Base-by-base conservation (phyloP, 2,797 vertebrate genomes). In the Parambassis ranga region DNA sequence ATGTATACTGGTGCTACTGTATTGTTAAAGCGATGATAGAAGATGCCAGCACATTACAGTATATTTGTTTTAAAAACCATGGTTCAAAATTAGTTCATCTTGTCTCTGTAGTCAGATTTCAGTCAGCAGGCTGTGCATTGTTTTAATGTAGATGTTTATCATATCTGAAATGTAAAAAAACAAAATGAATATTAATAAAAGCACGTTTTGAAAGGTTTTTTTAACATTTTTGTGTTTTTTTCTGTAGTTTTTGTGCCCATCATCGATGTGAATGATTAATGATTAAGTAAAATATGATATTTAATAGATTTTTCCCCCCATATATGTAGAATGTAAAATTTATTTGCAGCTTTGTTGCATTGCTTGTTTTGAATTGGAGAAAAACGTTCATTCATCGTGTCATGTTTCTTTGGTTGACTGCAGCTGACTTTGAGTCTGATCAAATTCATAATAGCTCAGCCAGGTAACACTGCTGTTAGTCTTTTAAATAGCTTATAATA, bases 151-250 rank as follows among this genome's bases (percentile, higher is more conserved):
- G 86, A 92, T 91, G 91, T 94, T 93, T 92, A 87, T 91, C 91
- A 92, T 93, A 92, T 94, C 89, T 93, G 92, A 91, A 90, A 88
- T 97, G 94, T 97, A 94, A 87, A 94, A 95, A 94, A 87, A 94
- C 95, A 92, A 83, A 71, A 84, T 79, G 68, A 89, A 81, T 91
- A 91, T 88, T 90, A 98, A 96, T 96, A 97, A 97, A 93, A 95
- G 92, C 91, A 93, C 92, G 89, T 95, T 84, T 94, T 94, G 91
- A 93, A 92, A 92, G 70, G n/a, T n/a, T 95, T 96, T 96, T 95
- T 82, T 91, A 90, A 94, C 58, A 82, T 85, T 86, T 87, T 91
- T 91, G 75, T 90, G 69, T n/a, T 52, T 65, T 13, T 10, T 20
- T 70, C 13, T 7, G 35, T 23, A 18, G 23, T 2, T 20, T 48